A percentile compares a stretch with the other conserved stretches of the same genome.
phyloP scores from a whole-genome alignment of 30 jellyfish, hydroid and myxozoan genomes.

The Aurelia sp. region DNA sequence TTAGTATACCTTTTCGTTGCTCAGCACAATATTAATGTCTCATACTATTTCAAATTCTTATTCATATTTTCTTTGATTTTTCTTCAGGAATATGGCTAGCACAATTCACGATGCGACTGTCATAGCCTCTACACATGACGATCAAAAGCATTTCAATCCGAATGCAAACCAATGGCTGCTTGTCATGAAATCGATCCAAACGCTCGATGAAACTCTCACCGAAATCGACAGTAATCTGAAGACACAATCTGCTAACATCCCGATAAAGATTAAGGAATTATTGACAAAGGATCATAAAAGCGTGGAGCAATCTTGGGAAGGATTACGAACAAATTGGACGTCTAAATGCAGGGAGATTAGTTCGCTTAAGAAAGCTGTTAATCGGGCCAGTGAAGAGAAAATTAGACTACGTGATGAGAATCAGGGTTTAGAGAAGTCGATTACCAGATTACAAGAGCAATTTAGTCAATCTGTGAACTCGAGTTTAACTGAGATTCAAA shows the following conservation, averaged over 20 bases:
- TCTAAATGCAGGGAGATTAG: slow-evolving; percentile 82
- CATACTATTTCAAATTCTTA: too few species aligned
- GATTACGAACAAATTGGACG: slow-evolving; percentile 74
- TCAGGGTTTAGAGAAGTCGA: slow-evolving; percentile 79
- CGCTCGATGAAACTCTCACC: slow-evolving; percentile 58
- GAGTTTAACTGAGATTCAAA: slow-evolving; percentile 91
- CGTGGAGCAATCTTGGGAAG: slow-evolving; percentile 67
- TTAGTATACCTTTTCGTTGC: too few species aligned
- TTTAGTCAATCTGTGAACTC: slow-evolving; percentile 89
- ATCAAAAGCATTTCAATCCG: slow-evolving; percentile 15
- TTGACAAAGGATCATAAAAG: slow-evolving; percentile 36
- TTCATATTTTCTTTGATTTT: background rate
- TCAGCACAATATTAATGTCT: too few species aligned
- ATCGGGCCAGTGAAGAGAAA: slow-evolving; percentile 73
- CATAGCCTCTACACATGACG: background rate
- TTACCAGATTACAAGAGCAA: slow-evolving; percentile 81
- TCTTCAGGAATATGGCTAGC: slow-evolving; percentile 9
- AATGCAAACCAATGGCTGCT: slow-evolving; percentile 55
- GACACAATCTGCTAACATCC: slow-evolving; percentile 44
- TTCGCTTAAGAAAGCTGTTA: slow-evolving; percentile 62
- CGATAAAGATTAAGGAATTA: slow-evolving; percentile 35
- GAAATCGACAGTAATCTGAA: slow-evolving; percentile 48
- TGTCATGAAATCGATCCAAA: slow-evolving; percentile 61
- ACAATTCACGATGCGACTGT: background rate
- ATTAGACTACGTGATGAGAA: slow-evolving; percentile 79